phyloP scores from a whole-genome alignment of 2,113 vertebrate species.

The Notothenia coriiceps region DNA sequence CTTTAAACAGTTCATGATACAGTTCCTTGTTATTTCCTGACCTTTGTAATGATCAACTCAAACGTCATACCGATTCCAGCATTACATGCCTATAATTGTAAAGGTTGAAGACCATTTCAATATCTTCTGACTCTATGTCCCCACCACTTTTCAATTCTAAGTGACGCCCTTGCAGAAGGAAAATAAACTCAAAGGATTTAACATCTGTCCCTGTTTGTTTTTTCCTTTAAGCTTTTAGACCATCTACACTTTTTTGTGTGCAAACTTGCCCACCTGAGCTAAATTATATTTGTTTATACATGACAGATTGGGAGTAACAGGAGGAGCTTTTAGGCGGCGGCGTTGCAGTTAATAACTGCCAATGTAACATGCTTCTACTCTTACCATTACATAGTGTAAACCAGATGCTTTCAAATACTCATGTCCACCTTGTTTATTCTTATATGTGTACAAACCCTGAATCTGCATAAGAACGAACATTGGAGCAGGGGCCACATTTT shows the following conservation, averaged over 20 bases:
- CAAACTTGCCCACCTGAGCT: neutral
- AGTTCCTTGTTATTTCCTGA: too few species aligned
- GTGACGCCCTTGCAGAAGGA: neutral
- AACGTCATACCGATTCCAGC: too few species aligned
- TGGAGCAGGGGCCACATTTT: too few species aligned
- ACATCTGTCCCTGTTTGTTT: neutral
- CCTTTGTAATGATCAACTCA: too few species aligned
- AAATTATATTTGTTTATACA: neutral
- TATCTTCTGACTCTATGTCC: too few species aligned
- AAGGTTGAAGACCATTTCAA: too few species aligned
- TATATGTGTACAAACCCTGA: neutral
- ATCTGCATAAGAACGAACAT: neutral
- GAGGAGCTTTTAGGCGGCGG: neutral
- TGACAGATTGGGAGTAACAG: neutral
- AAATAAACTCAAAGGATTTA: neutral
- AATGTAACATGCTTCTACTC: neutral
- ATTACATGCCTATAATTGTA: too few species aligned
- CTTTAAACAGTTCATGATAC: too few species aligned
- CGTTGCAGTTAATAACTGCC: neutral
- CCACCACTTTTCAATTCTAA: too few species aligned
- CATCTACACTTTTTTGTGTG: neutral
- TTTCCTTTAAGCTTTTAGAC: neutral
- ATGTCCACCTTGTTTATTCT: neutral
- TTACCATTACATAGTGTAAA: neutral
- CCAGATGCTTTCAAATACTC: neutral